These are phyloP conservation scores for Petrolisthes manimaculis DNA, from an alignment of 2,888 invertebrate genomes.

Conservation along the genomic window DNA sequence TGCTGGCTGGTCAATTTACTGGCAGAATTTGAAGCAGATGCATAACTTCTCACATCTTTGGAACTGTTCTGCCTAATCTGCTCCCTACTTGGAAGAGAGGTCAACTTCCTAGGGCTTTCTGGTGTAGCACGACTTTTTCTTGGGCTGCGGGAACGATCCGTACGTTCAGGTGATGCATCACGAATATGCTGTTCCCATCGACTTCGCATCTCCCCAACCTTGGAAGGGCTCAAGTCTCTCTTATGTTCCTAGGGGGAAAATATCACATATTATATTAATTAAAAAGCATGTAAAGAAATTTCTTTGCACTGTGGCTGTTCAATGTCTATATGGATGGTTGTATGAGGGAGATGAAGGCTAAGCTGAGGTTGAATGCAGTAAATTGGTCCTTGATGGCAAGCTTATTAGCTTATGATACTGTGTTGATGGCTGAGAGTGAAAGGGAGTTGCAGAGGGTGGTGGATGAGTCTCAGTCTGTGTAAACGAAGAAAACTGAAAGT, in stretches of 20 bases:
- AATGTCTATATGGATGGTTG: too few species aligned
- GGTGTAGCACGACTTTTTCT: slow-evolving; percentile 9
- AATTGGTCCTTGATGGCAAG: too few species aligned
- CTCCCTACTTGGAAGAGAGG: background rate
- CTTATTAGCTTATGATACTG: too few species aligned
- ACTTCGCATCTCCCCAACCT: slow-evolving; percentile 57
- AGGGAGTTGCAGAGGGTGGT: too few species aligned
- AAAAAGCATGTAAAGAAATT: too few species aligned
- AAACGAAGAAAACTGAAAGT: too few species aligned
- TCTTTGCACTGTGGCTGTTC: too few species aligned
- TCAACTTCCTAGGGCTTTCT: slow-evolving; percentile 38
- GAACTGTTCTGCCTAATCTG: slow-evolving; percentile 18
- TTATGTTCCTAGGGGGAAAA: slow-evolving; percentile 11
- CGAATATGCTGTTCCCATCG: slow-evolving; percentile 66
- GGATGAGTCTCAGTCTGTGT: too few species aligned
- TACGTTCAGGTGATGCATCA: slow-evolving; percentile 59
- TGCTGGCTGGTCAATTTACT: background rate
- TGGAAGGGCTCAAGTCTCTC: slow-evolving; percentile 55
- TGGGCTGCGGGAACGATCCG: slow-evolving; percentile 52
- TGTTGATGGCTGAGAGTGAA: too few species aligned
- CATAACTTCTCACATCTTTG: background rate
- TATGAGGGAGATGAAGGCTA: too few species aligned
- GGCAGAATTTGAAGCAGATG: background rate
- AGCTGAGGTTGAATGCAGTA: too few species aligned
- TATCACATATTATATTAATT: too few species aligned